These are phyloP conservation scores for Diplodus puntazzo DNA, from an alignment of 2,797 vertebrate genomes.

Conservation along the genomic window DNA sequence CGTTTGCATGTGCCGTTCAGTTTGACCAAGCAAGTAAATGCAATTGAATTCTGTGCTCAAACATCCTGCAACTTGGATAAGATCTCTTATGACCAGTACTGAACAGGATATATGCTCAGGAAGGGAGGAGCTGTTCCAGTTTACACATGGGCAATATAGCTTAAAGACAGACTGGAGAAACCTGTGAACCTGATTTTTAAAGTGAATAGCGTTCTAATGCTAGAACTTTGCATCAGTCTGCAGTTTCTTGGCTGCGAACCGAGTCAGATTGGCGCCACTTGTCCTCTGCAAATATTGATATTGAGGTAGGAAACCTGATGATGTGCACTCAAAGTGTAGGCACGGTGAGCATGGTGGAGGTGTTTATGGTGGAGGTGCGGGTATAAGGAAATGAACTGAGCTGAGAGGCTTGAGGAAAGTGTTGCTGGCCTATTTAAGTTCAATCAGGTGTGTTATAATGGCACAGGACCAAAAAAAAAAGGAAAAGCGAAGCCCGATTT, in stretches of 20 bases:
- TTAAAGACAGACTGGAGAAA: background rate
- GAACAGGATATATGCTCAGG: no score
- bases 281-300: conserved; percentile 6
- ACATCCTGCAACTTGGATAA: no score
- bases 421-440: background rate
- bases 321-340: conserved; percentile 1
- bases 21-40: no score
- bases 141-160: no score
- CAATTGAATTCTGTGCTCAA: no score
- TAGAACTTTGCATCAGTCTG: background rate
- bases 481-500: background rate
- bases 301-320: background rate
- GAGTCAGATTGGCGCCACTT: background rate
- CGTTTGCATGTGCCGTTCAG: no score
- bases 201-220: background rate
- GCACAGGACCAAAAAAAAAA: background rate
- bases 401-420: background rate
- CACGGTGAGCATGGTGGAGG: background rate
- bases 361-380: background rate
- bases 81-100: no score
- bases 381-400: background rate
- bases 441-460: background rate
- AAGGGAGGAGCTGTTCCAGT: no score
- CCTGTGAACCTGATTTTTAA: background rate
- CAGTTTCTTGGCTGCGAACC: background rate